Evolutionary conservation across 2,888 invertebrate genomes (phyloP).

Genomic region (Agrypnus murinus): DNA sequence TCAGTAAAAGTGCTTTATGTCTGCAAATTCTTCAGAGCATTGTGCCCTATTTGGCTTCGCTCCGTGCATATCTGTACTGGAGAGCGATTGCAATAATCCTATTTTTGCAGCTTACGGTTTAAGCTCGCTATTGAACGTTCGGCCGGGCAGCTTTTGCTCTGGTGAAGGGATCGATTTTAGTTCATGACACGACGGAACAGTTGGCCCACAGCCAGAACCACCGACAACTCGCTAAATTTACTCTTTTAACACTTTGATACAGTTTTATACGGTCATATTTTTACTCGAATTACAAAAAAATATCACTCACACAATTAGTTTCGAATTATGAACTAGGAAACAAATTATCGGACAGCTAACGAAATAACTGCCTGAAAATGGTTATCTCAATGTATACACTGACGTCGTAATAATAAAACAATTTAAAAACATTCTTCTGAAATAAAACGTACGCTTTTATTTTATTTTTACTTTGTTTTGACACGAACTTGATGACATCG

Average conservation of each 20-base stretch:
- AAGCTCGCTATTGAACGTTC: slow-evolving; percentile 52
- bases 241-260: slow-evolving; percentile 48
- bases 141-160: slow-evolving; percentile 55
- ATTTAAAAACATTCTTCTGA: no score
- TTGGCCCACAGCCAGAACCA: slow-evolving; percentile 53
- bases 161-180: slow-evolving; percentile 49
- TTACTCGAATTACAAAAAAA: slow-evolving; percentile 16
- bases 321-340: slow-evolving; percentile 10
- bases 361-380: not conserved
- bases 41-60: slow-evolving; percentile 39
- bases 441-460: no score
- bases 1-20: slow-evolving; percentile 49
- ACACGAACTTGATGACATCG: no score
- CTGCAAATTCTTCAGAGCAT: slow-evolving; percentile 44
- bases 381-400: no score
- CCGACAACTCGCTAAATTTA: slow-evolving; percentile 48
- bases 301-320: not conserved
- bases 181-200: slow-evolving; percentile 50
- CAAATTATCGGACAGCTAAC: slow-evolving; percentile 1
- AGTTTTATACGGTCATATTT: slow-evolving; percentile 34
- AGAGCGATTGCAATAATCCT: slow-evolving; percentile 56
- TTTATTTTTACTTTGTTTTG: no score
- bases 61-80: slow-evolving; percentile 43
- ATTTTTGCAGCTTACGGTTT: slow-evolving; percentile 58
- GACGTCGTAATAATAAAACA: no score